Evolutionary conservation across 2,797 vertebrate genomes (phyloP), one percentile per base, ranked within the genome.

Genomic region (Ibycter americanus): DNA sequence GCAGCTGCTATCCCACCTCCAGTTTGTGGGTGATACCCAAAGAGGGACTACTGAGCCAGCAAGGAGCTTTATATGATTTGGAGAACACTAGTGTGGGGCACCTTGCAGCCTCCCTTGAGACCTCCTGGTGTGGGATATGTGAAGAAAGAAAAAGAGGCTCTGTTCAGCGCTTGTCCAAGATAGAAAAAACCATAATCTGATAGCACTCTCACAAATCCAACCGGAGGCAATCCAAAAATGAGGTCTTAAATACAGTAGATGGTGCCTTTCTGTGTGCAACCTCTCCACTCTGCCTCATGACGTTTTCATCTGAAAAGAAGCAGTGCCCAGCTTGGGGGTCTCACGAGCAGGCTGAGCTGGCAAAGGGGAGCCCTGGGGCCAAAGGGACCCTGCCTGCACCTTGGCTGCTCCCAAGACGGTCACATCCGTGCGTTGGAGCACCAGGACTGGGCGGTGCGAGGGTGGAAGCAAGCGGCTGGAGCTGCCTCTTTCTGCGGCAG

Each of bases 341-440:
- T 49, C 63, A 40, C 0, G 10, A 47, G 23, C 13, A 88, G 76
- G 32, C 20, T 62, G 72, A 5, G 54, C 21, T 72, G 62, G 54
- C 4, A 23, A 21, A 56, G n/a, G n/a, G 16, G 47, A 67, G 40
- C 17, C 19, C 23, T 1, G 5, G 62, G 32, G 47, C 26, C 1
- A 1, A 26, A 55, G 34, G 8, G 25, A 25, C 42, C 56, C 32
- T 58, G 55, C 26, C 38, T 51, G 46, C 8, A 1, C 72, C 7
- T 4, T 62, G 59, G 63, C 36, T 77, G 42, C 14, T 86, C 51
- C 47, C 38, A 9, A 11, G 25, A 11, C 2, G 25, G n/a, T 85
- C 12, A 2, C 20, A 26, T 5, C 38, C 1, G 2, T 4, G 3
- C 0, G 1, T 0, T 32, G 49, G 22, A n/a, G 20, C 22, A 80